Percentiles rank a stretch among this genome's conserved stretches.
These are phyloP conservation scores for Rapana venosa DNA, from an alignment of 2,888 invertebrate species.

Conservation along the genomic window DNA sequence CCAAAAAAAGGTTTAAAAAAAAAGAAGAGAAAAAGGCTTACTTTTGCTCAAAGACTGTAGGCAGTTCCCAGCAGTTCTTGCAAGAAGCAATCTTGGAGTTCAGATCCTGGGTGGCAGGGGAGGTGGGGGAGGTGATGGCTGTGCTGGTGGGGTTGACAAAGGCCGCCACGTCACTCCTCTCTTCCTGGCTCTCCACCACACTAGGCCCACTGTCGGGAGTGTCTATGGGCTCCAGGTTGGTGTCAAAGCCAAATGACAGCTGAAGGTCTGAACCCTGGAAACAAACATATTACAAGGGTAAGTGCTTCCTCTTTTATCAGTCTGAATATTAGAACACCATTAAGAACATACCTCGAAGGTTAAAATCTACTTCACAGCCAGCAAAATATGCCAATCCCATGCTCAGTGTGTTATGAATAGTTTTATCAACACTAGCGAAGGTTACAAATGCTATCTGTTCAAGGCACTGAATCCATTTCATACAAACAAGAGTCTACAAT, in stretches of 20 bases:
- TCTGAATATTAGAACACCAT: too few relatives aligned
- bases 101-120: slow-evolving; percentile 90
- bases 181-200: slow-evolving; percentile 42
- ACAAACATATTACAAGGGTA: slow-evolving; percentile 32
- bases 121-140: slow-evolving; percentile 64
- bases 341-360: too few relatives aligned
- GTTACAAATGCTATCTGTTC: too few relatives aligned
- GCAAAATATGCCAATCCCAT: too few relatives aligned
- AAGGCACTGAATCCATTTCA: too few relatives aligned
- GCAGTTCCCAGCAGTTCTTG: slow-evolving; percentile 84
- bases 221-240: slow-evolving; percentile 36
- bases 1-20: too few relatives aligned
- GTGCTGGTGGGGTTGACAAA: slow-evolving; percentile 42
- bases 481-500: too few relatives aligned
- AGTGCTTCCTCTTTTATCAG: too few relatives aligned
- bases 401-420: too few relatives aligned
- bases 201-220: slow-evolving; percentile 42
- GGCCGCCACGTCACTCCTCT: slow-evolving; percentile 43
- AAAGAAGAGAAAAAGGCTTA: slow-evolving; percentile 47
- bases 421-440: too few relatives aligned
- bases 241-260: slow-evolving; percentile 92
- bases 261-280: slow-evolving; percentile 82
- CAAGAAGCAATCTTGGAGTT: slow-evolving; percentile 96
- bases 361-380: too few relatives aligned
- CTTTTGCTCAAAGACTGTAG: slow-evolving; percentile 66